Percentiles rank a stretch among this genome's conserved stretches.
These are phyloP conservation scores for Tipula lateralis DNA, from an alignment of 2,888 invertebrate species.

Conservation along the genomic window DNA sequence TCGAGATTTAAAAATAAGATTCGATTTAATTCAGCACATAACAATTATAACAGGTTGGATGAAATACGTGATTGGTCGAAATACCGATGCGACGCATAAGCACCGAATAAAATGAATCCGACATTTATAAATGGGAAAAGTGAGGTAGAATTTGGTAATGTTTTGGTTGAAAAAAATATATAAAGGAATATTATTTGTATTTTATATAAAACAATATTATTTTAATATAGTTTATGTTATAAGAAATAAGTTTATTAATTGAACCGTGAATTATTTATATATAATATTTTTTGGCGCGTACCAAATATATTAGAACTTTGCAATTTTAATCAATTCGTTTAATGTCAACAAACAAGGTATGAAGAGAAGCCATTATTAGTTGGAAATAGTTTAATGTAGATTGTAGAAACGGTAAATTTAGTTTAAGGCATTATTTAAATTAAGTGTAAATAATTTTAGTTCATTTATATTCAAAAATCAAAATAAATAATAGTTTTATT, in stretches of 20 bases:
- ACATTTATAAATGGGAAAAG: neutral
- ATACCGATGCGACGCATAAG: slow-evolving; percentile 26
- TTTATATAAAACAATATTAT: neutral
- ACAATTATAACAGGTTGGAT: neutral
- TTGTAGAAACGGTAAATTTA: neutral
- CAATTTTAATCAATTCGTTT: slow-evolving; percentile 28
- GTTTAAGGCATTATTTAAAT: neutral
- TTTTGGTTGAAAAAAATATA: slow-evolving; percentile 28
- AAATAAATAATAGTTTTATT: neutral
- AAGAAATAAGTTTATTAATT: slow-evolving; percentile 20
- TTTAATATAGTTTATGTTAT: neutral
- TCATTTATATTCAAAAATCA: neutral
- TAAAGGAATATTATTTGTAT: slow-evolving; percentile 1
- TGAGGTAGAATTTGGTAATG: neutral
- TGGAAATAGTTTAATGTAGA: slow-evolving; percentile 9
- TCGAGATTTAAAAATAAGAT: neutral
- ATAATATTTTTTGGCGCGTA: slow-evolving; percentile 27
- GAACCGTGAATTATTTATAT: neutral
- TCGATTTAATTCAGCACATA: neutral
- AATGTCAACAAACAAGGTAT: slow-evolving; percentile 30
- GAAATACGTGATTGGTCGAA: neutral
- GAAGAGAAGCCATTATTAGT: slow-evolving; percentile 13
- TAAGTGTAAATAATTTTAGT: neutral
- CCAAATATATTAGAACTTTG: neutral
- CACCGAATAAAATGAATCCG: slow-evolving; percentile 24